Percentiles rank a stretch among this genome's conserved stretches.
These are phyloP conservation scores for Galeruca laticollis DNA, from an alignment of 2,888 invertebrate species.

Conservation along the genomic window DNA sequence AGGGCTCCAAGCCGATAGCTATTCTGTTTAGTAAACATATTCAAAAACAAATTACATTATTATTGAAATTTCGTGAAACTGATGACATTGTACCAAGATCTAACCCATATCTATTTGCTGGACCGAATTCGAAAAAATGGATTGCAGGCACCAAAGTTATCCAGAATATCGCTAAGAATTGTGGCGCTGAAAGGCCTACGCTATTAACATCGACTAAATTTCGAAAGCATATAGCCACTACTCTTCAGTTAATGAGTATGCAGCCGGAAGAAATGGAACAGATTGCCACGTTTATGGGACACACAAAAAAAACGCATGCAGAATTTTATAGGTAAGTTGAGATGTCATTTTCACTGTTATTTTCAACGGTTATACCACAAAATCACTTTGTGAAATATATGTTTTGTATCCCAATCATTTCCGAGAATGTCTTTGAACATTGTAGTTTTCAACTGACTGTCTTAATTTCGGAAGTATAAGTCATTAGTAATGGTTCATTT, in stretches of 20 bases:
- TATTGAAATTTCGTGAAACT: neutral
- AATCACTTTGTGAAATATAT: neutral
- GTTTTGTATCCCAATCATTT: neutral
- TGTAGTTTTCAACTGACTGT: no score
- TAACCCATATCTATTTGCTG: neutral
- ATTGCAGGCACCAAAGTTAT: conserved; percentile 26
- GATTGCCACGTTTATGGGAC: conserved; percentile 51
- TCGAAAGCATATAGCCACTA: conserved; percentile 51
- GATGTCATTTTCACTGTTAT: neutral
- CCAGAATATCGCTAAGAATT: conserved; percentile 40
- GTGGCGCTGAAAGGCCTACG: conserved; percentile 33
- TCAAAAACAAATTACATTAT: neutral
- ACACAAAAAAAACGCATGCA: conserved; percentile 50
- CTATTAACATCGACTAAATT: conserved; percentile 46
- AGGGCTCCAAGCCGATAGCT: neutral
- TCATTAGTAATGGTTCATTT: no score
- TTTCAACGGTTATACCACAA: neutral
- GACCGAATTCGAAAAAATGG: neutral
- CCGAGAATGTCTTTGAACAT: no score
- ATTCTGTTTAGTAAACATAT: neutral
- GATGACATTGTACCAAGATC: neutral
- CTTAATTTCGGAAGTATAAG: no score
- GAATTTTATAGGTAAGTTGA: conserved; percentile 37
- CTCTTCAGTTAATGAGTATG: conserved; percentile 47
- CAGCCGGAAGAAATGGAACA: conserved; percentile 49